Evolutionary conservation across 2,113 vertebrate genomes (phyloP).

Genomic region (Eidolon helvum): DNA sequence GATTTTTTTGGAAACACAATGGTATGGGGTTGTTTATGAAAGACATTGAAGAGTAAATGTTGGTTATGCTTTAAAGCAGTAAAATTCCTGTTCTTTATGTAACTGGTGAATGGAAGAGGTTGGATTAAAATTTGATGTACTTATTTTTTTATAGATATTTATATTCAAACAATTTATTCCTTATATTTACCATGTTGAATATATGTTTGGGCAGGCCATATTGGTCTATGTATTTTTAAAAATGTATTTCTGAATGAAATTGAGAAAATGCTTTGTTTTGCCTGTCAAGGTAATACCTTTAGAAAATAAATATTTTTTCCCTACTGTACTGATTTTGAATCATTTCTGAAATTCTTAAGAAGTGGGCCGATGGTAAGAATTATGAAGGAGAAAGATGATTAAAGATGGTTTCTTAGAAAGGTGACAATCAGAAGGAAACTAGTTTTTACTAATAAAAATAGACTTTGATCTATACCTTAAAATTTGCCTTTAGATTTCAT

Average conservation of each 20-base stretch:
- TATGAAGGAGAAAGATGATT: background rate
- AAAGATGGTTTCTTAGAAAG: background rate
- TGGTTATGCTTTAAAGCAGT: constrained; percentile 78
- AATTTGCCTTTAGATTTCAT: background rate
- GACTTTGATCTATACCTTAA: background rate
- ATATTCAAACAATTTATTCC: constrained; percentile 83
- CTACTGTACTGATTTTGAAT: constrained; percentile 69
- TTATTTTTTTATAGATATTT: constrained; percentile 88
- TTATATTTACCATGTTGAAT: constrained; percentile 93
- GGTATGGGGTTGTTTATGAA: constrained; percentile 78
- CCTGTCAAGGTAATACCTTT: constrained; percentile 87
- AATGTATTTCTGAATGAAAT: constrained; percentile 96
- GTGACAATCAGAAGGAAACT: background rate
- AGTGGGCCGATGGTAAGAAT: background rate
- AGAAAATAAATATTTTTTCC: constrained; percentile 90
- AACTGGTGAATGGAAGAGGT: constrained; percentile 80
- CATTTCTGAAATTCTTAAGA: background rate
- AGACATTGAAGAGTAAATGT: constrained; percentile 77
- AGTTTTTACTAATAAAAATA: background rate
- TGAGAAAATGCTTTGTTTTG: constrained; percentile 83
- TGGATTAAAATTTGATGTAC: constrained; percentile 81
- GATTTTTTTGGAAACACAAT: constrained; percentile 61
- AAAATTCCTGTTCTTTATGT: constrained; percentile 79
- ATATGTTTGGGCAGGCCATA: constrained; percentile 87
- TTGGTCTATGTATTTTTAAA: constrained; percentile 88